A percentile compares a stretch with the other conserved stretches of the same genome.
Evolutionary conservation across 2,797 vertebrate genomes (phyloP).

Genomic region (Discoglossus pictus): DNA sequence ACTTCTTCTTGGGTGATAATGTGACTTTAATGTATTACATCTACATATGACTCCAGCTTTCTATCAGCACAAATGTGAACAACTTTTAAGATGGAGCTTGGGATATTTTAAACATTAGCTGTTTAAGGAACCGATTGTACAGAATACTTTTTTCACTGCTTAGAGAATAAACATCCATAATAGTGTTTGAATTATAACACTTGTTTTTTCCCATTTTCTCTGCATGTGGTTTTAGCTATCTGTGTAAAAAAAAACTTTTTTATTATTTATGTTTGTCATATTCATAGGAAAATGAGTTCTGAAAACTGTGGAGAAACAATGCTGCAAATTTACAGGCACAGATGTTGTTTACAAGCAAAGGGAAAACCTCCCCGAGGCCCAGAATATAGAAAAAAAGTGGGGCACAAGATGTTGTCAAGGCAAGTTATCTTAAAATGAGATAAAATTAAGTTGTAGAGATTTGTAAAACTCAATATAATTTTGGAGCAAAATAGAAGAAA

Average conservation of each 20-base stretch:
- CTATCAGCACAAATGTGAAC: too few relatives aligned
- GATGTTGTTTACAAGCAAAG: conserved; percentile 48
- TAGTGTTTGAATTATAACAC: conserved; percentile 14
- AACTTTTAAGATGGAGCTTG: too few relatives aligned
- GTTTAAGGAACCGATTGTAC: too few relatives aligned
- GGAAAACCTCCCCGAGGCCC: conserved; percentile 38
- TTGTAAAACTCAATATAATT: neutral
- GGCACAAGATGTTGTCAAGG: conserved; percentile 42
- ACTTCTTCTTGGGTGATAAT: too few relatives aligned
- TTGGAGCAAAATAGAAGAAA: too few relatives aligned
- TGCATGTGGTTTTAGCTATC: too few relatives aligned
- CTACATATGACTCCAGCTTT: too few relatives aligned
- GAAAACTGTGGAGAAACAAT: conserved; percentile 24
- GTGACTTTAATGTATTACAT: too few relatives aligned
- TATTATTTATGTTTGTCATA: conserved; percentile 49
- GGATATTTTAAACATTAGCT: too few relatives aligned
- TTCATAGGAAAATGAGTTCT: conserved; percentile 17
- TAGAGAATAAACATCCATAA: too few relatives aligned
- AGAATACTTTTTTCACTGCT: too few relatives aligned
- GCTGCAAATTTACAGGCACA: conserved; percentile 31
- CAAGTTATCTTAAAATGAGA: conserved; percentile 8
- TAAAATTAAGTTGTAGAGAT: neutral
- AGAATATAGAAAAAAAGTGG: conserved; percentile 30
- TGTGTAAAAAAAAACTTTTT: too few relatives aligned
- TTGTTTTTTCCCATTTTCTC: neutral